These are phyloP conservation scores for Silurus aristotelis DNA, from an alignment of 2,797 vertebrate species.

Conservation along the genomic window DNA sequence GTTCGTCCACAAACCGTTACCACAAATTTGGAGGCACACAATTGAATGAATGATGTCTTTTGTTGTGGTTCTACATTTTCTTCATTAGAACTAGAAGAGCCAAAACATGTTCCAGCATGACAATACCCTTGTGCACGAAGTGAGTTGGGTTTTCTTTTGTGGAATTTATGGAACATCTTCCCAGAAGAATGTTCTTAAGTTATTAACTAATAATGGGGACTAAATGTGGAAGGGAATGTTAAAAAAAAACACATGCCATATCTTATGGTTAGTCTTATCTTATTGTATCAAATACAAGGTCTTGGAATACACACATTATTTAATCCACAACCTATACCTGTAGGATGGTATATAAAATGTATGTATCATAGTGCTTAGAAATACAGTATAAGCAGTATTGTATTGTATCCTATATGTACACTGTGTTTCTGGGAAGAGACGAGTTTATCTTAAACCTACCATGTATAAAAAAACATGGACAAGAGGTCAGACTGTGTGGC, in stretches of 20 bases:
- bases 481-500: constrained; percentile 6
- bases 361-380: neutral
- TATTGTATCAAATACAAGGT: neutral
- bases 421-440: neutral
- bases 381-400: neutral
- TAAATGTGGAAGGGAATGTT: no score
- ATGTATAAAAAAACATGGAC: neutral
- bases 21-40: no score
- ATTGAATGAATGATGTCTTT: no score
- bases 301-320: neutral
- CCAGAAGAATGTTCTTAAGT: no score
- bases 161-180: no score
- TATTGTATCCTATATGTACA: neutral
- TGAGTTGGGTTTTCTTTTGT: no score
- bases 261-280: neutral
- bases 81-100: no score
- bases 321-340: neutral
- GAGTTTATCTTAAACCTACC: neutral
- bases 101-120: no score
- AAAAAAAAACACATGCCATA: neutral
- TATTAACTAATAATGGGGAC: no score
- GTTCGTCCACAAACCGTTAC: no score
- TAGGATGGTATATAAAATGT: neutral
- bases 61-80: no score
- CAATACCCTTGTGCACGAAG: no score